Base-by-base conservation (phyloP, 2,888 invertebrate genomes). In the Nomada ruficornis region DNA sequence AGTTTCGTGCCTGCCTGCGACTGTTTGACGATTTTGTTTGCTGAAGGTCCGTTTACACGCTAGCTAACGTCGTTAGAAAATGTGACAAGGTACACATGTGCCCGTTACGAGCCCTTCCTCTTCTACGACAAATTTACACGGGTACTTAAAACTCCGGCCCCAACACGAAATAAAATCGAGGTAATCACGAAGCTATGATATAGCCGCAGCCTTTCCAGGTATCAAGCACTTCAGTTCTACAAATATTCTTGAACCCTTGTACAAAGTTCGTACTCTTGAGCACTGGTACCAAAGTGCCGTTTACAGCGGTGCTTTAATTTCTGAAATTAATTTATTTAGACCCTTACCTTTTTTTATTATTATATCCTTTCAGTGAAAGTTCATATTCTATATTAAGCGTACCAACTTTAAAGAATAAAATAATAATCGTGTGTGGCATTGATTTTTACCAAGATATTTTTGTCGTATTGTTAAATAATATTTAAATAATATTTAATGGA, bases 11-110 rank as follows among this genome's bases (percentile, higher is more conserved):
- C 84, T 74, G 79, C 60, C 71, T 78, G 82, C 73, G 84, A 85
- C 85, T 90, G 88, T 89, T 90, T 89, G 89, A 82, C 84, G 84
- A 80, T 82, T 72, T 69, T 90, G 86, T 90, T 90, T 90, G 76
- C 86, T 64, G 72, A 84, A 85, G 86, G 83, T 78, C 80, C 83
- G 86, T 86, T 89, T 86, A 85, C 87, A 86, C 79, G 83, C 80
- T 83, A 89, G 79, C 84, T 85, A 86, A 89, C 84, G 86, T 86
- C 84, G 88, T 89, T 88, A 85, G 86, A 88, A 88, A 90, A 89
- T 87, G 90, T 88, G 89, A 87, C 90, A 88, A 88, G 86, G 85
- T 86, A 89, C 77, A 89, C 86, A 90, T 70, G 74, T 65, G 72
- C 77, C 68, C 72, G 73, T 63, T 83, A 64, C 71, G 68, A 79